phyloP scores from a whole-genome alignment of 2,113 vertebrate genomes.

The Eulemur macaco region DNA sequence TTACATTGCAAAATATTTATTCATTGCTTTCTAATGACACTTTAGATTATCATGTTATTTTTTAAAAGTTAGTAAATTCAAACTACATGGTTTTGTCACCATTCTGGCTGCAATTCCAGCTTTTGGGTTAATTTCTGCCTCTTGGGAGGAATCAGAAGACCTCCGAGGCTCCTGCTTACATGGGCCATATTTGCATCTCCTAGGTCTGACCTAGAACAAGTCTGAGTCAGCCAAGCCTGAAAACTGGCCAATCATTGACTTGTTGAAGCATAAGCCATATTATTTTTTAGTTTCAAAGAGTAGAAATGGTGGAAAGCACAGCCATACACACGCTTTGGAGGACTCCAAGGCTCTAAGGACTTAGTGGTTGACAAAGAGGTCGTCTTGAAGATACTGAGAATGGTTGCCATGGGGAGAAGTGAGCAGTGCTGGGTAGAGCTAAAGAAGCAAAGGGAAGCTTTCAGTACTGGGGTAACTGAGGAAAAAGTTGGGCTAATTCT shows the following conservation, averaged over 20 bases:
- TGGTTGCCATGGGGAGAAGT: background rate
- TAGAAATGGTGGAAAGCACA: background rate
- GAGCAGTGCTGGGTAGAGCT: background rate
- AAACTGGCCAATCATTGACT: background rate
- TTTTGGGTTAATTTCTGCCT: background rate
- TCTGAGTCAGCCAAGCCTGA: background rate
- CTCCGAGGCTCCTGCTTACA: background rate
- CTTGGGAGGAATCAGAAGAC: background rate
- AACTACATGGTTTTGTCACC: background rate
- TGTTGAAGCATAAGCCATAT: background rate
- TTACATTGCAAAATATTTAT: slow-evolving; percentile 22
- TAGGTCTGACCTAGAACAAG: background rate
- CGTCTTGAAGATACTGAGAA: background rate
- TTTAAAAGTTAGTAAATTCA: slow-evolving; percentile 22
- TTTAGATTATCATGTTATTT: background rate
- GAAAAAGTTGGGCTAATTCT: background rate
- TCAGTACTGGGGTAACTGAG: background rate
- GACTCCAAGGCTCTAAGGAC: background rate
- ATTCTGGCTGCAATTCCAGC: background rate
- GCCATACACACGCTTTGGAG: background rate
- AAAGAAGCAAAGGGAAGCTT: background rate
- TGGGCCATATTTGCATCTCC: background rate
- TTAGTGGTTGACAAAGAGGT: background rate
- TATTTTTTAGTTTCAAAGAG: slow-evolving; percentile 2
- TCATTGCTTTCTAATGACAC: slow-evolving; percentile 1